Conservation (phyloP, 2,113 vertebrate genomes). For the Chaetorhynchus papuensis region DNA sequence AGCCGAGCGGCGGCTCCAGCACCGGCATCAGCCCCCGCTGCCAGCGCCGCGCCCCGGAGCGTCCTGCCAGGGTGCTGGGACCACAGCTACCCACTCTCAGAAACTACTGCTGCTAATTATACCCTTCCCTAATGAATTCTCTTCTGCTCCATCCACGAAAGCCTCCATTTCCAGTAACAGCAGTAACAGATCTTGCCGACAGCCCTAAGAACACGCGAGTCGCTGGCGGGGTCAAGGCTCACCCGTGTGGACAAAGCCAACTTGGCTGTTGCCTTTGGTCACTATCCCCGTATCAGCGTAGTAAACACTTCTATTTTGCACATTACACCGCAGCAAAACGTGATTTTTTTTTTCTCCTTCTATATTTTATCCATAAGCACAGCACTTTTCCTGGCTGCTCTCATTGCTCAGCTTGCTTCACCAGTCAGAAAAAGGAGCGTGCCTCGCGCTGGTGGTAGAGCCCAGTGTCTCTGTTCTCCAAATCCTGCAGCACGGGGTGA, state of each 20-base stretch:
- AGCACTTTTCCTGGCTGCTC: not conserved
- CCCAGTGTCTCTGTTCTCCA: not conserved
- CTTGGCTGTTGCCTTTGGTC: not conserved
- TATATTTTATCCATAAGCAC: not conserved
- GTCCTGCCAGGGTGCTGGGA: accelerated
- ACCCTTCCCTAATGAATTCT: not conserved
- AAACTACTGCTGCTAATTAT: accelerated
- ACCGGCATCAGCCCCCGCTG: not conserved
- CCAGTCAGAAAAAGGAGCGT: accelerated
- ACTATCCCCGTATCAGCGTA: not conserved
- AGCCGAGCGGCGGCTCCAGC: accelerated
- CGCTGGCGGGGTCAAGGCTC: not conserved
- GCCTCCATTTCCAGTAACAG: not conserved
- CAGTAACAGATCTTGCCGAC: not conserved
- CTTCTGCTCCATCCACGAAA: not conserved
- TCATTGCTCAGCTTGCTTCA: not conserved
- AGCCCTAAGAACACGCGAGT: not conserved
- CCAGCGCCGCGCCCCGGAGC: accelerated
- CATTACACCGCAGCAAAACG: not conserved
- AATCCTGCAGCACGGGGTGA: not conserved
- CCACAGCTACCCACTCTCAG: not conserved
- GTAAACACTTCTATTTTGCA: not conserved
- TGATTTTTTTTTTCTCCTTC: accelerated
- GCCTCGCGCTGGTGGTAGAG: not conserved
- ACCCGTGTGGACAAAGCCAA: not conserved